Conservation (phyloP, 2,797 vertebrate species). For the Aselliscus stoliczkanus region DNA sequence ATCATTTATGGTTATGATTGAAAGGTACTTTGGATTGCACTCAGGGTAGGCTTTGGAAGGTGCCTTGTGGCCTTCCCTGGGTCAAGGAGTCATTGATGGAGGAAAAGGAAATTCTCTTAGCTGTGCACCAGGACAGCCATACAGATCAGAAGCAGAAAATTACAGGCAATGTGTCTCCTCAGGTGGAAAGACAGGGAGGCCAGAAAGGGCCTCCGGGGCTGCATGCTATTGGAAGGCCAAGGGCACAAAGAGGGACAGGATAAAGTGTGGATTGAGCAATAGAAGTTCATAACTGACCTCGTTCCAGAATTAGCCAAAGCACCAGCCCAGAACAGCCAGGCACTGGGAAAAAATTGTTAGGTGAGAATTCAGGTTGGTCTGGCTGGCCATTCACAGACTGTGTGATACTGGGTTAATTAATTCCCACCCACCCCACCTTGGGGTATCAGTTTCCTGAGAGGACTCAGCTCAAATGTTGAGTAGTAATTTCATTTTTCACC, state of each 20-base stretch:
- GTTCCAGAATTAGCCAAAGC: neutral
- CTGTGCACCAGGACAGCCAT: constrained; percentile 83
- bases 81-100: constrained; percentile 8
- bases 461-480: neutral
- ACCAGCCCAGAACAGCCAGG: neutral
- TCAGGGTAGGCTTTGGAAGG: neutral
- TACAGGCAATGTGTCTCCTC: neutral
- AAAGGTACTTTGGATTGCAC: neutral
- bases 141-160: constrained; percentile 86
- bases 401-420: neutral
- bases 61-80: neutral
- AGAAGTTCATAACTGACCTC: constrained; percentile 7
- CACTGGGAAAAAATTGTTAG: neutral
- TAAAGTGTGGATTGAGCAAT: neutral
- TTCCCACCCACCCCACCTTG: neutral
- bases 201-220: neutral
- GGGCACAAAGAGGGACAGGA: neutral
- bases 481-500: neutral
- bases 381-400: neutral
- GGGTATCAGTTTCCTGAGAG: neutral
- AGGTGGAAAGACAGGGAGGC: neutral
- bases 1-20: neutral
- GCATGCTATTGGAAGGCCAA: neutral
- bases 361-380: neutral
- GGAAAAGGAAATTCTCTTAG: constrained; percentile 81